Conservation (phyloP, 1,140 invertebrate species). For the Neotoxoptera formosana region DNA sequence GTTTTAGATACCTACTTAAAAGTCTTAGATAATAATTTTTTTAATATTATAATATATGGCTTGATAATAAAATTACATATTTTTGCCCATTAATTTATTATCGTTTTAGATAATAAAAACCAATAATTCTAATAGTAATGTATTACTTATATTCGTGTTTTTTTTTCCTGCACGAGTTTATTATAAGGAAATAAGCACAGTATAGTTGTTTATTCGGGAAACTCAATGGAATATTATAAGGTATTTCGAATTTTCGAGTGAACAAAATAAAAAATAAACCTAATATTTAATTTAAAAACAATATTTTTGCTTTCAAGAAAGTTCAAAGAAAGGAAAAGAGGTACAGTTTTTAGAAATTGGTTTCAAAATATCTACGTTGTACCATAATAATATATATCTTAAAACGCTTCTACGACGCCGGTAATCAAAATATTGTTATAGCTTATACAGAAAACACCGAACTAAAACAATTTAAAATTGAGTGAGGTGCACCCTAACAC, state of each 20-base stretch:
- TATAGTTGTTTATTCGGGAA: not conserved
- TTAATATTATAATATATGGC: no score
- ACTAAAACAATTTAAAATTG: not conserved
- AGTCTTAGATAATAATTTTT: not conserved
- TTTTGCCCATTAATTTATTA: not conserved
- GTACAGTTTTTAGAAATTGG: not conserved
- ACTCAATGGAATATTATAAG: not conserved
- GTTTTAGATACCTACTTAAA: not conserved
- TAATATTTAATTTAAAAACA: conserved; percentile 20
- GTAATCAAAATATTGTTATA: conserved; percentile 8
- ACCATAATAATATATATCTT: not conserved
- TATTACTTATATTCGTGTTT: not conserved
- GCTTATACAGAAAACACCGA: not conserved
- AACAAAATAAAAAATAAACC: not conserved
- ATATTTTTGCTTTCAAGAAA: conserved; percentile 2
- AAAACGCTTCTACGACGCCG: not conserved
- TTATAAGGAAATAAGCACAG: not conserved
- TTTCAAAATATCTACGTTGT: conserved; percentile 6
- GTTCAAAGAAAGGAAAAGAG: not conserved
- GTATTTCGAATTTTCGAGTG: not conserved
- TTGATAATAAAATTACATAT: not conserved
- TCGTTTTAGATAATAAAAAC: not conserved
- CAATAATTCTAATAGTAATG: not conserved
- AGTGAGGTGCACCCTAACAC: not conserved
- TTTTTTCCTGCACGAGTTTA: not conserved